Percentiles rank a stretch among this genome's conserved stretches.
Conservation (phyloP, 2,888 invertebrate species). For the Campoletis raptor region DNA sequence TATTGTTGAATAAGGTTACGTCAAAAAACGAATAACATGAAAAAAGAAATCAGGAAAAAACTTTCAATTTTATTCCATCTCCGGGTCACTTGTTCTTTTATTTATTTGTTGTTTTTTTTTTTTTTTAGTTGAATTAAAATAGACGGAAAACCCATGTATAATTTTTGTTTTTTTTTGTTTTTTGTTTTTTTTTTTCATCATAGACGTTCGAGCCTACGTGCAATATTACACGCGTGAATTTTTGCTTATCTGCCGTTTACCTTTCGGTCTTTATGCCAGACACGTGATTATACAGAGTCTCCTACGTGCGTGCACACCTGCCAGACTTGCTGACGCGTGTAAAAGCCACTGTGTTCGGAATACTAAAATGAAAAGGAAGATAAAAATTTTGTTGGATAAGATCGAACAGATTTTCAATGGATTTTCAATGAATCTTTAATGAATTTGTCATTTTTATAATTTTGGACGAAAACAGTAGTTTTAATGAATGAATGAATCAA, state of each 20-base stretch:
- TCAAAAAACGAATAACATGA: not conserved
- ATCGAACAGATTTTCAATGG: constrained; percentile 6
- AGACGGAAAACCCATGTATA: constrained; percentile 23
- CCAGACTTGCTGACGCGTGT: constrained; percentile 66
- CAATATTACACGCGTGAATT: constrained; percentile 49
- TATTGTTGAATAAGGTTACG: not conserved
- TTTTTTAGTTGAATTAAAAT: not conserved
- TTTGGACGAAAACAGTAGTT: not conserved
- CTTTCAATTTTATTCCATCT: not conserved
- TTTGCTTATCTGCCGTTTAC: constrained; percentile 60
- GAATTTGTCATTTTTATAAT: not conserved
- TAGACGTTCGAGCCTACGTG: constrained; percentile 22
- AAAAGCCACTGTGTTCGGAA: constrained; percentile 52
- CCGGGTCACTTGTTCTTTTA: not conserved
- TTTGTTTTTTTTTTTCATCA: constrained; percentile 16
- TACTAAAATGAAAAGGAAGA: constrained; percentile 42
- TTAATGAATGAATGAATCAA: not conserved
- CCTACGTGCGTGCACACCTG: constrained; percentile 63
- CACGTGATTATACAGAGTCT: constrained; percentile 50
- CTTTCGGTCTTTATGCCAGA: constrained; percentile 61
- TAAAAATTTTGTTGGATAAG: not conserved
- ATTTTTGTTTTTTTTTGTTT: not conserved
- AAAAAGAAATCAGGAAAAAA: constrained; percentile 7
- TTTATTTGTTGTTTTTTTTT: not conserved
- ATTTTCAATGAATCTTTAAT: not conserved